These are phyloP conservation scores for Dugesia japonica DNA, from an alignment of 2,888 invertebrate genomes.

Conservation along the genomic window DNA sequence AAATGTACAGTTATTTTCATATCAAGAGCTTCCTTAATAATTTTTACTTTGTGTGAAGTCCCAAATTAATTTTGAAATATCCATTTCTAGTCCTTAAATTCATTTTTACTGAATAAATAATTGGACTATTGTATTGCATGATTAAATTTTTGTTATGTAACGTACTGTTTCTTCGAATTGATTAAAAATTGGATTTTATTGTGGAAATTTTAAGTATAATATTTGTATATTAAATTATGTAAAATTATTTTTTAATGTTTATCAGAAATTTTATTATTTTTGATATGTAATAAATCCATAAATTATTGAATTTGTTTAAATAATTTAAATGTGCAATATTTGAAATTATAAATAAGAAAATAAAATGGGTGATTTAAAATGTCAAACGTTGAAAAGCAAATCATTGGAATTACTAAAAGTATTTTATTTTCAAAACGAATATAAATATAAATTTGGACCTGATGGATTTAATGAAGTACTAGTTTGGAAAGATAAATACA, in stretches of 20 bases:
- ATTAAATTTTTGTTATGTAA: too few relatives aligned
- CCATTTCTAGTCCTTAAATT: neutral
- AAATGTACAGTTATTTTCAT: slow-evolving; percentile 11
- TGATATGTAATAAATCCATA: neutral
- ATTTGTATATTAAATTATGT: too few relatives aligned
- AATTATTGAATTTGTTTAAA: neutral
- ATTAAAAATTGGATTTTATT: too few relatives aligned
- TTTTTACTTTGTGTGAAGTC: too few relatives aligned
- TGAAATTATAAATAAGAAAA: too few relatives aligned
- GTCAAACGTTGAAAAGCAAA: neutral
- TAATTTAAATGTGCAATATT: too few relatives aligned
- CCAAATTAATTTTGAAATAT: too few relatives aligned
- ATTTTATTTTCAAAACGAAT: neutral
- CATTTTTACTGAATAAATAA: neutral
- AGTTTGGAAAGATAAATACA: neutral
- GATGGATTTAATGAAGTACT: neutral
- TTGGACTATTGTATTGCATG: neutral
- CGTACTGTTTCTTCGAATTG: too few relatives aligned
- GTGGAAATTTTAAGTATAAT: too few relatives aligned
- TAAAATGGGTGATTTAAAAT: neutral
- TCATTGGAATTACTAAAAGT: neutral
- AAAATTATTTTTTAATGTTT: neutral
- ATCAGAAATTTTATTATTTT: slow-evolving; percentile 13
- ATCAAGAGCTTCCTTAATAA: slow-evolving; percentile 20
- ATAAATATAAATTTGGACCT: neutral